These are phyloP conservation scores for Melanotaenia duboulayi DNA, from an alignment of 2,113 vertebrate species.

Conservation along the genomic window DNA sequence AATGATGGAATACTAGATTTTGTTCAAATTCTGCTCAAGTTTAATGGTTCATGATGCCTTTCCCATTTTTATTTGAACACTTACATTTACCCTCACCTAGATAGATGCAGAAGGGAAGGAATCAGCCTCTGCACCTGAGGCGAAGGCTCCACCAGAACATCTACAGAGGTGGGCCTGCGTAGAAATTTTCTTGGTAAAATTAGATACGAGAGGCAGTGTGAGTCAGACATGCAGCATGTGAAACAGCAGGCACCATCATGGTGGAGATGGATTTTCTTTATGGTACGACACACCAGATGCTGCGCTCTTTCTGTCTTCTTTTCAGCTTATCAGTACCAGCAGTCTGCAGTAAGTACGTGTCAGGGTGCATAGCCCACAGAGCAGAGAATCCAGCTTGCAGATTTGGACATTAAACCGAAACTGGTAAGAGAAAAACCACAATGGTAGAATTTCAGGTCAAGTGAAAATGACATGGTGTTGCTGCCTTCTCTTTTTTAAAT, in stretches of 20 bases:
- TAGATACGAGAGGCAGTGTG: not conserved
- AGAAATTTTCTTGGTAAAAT: not conserved
- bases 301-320: not conserved
- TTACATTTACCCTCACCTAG: no score
- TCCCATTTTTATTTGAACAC: no score
- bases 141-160: no score
- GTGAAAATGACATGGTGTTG: not conserved
- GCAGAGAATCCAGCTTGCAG: not conserved
- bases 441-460: not conserved
- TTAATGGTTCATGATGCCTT: no score
- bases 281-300: not conserved
- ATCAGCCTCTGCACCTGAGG: no score
- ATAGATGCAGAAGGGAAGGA: not conserved
- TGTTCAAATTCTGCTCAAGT: not conserved
- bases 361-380: slow-evolving; percentile 1
- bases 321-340: slow-evolving; percentile 5
- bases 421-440: not conserved
- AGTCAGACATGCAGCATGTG: not conserved
- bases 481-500: not conserved
- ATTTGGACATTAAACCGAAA: not conserved
- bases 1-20: not conserved
- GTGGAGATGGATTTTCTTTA: not conserved
- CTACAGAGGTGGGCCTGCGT: no score
- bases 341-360: not conserved
- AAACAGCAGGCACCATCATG: slow-evolving; percentile 7